Percentiles rank a stretch among this genome's conserved stretches.
Evolutionary conservation across 2,113 vertebrate genomes (phyloP).

Genomic region (Cryptomyrus ogoouensis): DNA sequence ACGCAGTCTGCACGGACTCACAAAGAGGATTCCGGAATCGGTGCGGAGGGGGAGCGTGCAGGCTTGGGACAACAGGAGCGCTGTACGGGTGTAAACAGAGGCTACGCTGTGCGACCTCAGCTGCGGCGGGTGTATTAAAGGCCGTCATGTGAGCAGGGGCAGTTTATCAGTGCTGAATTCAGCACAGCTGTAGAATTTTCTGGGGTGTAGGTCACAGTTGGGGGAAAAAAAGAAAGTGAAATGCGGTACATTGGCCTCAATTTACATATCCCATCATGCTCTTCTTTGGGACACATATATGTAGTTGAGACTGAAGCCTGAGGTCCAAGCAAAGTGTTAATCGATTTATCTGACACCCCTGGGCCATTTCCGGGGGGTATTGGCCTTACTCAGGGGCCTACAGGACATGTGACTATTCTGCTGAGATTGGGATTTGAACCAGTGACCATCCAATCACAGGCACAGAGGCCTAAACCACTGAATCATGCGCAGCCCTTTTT

Average conservation of each 20-base stretch:
- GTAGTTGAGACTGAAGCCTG: not conserved
- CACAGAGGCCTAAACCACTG: not conserved
- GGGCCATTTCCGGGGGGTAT: not conserved
- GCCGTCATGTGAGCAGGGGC: not conserved
- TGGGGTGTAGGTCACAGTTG: not conserved
- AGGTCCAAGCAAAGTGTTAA: not conserved
- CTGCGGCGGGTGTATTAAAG: not conserved
- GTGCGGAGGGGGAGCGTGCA: not conserved
- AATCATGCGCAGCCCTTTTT: not conserved
- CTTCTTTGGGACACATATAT: not conserved
- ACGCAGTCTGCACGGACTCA: not conserved
- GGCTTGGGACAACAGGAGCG: not conserved
- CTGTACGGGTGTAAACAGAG: not conserved
- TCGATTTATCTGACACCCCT: not conserved
- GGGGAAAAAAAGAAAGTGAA: not conserved
- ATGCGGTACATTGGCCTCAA: not conserved
- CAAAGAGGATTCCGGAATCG: not conserved
- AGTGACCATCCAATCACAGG: not conserved
- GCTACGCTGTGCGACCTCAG: not conserved
- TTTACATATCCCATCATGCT: not conserved
- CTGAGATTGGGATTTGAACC: not conserved
- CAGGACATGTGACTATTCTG: not conserved
- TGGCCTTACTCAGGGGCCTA: not conserved
- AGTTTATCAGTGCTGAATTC: not conserved
- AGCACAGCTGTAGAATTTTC: not conserved